Evolutionary conservation across 1,140 invertebrate species (phyloP), one percentile per base, ranked within the genome.

Genomic region (Drosophila serrata): DNA sequence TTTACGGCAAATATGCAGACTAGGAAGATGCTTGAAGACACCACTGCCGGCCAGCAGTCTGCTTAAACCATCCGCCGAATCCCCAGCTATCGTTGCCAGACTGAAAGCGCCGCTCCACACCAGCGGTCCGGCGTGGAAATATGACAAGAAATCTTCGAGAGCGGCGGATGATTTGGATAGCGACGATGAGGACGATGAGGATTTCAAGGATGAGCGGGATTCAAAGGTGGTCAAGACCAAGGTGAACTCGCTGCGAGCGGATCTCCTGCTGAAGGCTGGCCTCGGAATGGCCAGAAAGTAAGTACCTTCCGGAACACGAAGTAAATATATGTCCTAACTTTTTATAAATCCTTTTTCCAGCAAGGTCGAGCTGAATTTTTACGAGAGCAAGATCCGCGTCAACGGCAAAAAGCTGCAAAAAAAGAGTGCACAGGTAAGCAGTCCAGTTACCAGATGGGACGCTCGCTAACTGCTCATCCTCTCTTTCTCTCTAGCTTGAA

Each of bases 201-300:
- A 93, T 29, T 91, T 92, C 33, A 87, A 93, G 64, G 91, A 93
- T 29, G 88, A 92, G 53, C 82, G 93, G 75, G 94, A 94, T 65
- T 94, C 94, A 27, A 96, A 95, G 93, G 82, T 95, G 15, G 77
- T 95, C 2, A 94, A 94, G 81, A 91, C 94, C 33, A 94, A 90
- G 67, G 93, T 96, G 17, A 93, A 93, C 62, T 95, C 95, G 4
- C 77, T 95, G 64, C 93, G 96, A 64, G 92, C 95, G 4, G 96
- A 97, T 93, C 81, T 92, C 1, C 75, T 97, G 46, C 78, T 96
- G 1, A 96, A 96, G 93, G 93, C 93, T 55, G 95, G 94, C 13
- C 90, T 96, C n/a, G 94, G 94, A 43, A 93, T 96, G 57, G 94
- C 95, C 29, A 94, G 96, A 90, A 96, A 95, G 94, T 94, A 70